phyloP scores from a whole-genome alignment of 2,888 invertebrate genomes.

The Drosophila merina region DNA sequence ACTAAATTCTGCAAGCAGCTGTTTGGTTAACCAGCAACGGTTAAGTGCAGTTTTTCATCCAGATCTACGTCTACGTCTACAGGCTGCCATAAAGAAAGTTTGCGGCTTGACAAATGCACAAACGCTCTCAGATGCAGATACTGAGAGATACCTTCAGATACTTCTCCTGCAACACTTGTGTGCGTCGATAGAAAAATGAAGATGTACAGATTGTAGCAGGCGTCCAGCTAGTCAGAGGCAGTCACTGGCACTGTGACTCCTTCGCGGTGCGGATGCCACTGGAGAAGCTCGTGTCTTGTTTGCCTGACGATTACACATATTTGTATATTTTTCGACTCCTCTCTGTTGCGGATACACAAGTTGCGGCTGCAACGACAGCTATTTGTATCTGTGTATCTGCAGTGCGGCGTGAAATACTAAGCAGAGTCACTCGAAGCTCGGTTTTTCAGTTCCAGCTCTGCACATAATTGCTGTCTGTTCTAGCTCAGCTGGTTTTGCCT shows the following conservation, averaged over 20 bases:
- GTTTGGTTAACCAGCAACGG: conserved; percentile 24
- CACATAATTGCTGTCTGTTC: conserved; percentile 54
- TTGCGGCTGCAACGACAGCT: conserved; percentile 31
- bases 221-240: conserved; percentile 57
- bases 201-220: conserved; percentile 80
- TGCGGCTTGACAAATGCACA: conserved; percentile 48
- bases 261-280: conserved; percentile 51
- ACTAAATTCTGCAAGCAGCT: conserved; percentile 36
- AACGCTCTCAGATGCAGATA: conserved; percentile 6
- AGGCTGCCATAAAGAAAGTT: conserved; percentile 43
- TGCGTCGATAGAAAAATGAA: conserved; percentile 76
- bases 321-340: conserved; percentile 37
- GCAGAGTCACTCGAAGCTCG: conserved; percentile 35
- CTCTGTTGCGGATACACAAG: conserved; percentile 9
- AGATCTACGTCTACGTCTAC: conserved; percentile 24
- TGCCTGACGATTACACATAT: conserved; percentile 47
- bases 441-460: conserved; percentile 38
- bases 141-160: conserved; percentile 39
- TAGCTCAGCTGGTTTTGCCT: conserved; percentile 74
- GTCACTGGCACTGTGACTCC: conserved; percentile 11
- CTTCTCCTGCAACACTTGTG: conserved; percentile 31
- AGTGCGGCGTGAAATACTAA: conserved; percentile 53
- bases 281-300: conserved; percentile 32
- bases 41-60: conserved; percentile 31
- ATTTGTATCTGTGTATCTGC: conserved; percentile 32